Percentiles rank a stretch among this genome's conserved stretches.
phyloP scores from a whole-genome alignment of 2,797 vertebrate species.

The Lepidocolaptes lacrymiger region DNA sequence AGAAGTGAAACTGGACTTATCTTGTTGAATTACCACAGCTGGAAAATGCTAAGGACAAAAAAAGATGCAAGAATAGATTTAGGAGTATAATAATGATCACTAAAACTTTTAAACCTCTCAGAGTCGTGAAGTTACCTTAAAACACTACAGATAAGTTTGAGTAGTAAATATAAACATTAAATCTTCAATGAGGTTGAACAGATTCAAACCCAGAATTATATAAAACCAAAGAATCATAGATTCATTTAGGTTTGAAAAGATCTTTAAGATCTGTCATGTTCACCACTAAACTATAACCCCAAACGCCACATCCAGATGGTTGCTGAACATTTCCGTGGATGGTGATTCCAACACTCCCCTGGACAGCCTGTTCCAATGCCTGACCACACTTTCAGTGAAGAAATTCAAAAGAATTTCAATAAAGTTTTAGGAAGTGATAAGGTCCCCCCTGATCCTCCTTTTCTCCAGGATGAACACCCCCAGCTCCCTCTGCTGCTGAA shows the following conservation, averaged over 20 bases:
- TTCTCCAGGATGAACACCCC: background rate
- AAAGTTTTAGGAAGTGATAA: background rate
- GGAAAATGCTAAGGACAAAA: background rate
- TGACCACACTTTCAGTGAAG: background rate
- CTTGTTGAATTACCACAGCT: background rate
- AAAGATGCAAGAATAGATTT: rapidly evolving
- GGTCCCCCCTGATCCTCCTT: background rate
- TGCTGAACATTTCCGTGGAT: background rate
- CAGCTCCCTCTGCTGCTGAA: background rate
- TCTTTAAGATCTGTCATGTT: background rate
- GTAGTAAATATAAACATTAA: background rate
- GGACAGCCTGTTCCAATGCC: background rate
- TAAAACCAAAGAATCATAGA: background rate
- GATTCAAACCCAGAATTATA: background rate
- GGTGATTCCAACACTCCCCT: background rate
- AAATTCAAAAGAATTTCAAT: background rate
- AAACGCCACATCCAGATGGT: background rate
- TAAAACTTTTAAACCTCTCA: background rate
- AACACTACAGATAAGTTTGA: background rate
- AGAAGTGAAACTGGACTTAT: background rate
- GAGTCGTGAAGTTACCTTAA: background rate
- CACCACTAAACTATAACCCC: background rate
- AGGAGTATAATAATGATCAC: background rate
- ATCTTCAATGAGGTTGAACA: background rate
- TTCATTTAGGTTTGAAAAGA: background rate